phyloP scores from a whole-genome alignment of 1,140 invertebrate genomes.

The Megathymus violae region DNA sequence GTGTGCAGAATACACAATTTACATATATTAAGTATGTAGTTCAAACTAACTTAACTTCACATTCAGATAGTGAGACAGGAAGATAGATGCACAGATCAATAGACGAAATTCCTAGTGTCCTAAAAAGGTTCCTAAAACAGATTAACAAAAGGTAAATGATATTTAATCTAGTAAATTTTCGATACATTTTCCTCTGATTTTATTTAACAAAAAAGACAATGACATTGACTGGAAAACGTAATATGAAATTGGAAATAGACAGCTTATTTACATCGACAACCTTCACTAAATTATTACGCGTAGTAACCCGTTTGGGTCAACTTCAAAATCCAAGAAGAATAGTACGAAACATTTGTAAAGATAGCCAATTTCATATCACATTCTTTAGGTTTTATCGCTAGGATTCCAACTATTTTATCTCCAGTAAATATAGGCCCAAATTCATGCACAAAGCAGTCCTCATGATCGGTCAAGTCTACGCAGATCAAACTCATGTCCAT shows the following conservation, averaged over 20 bases:
- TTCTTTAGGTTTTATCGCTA: slow-evolving; percentile 58
- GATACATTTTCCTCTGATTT: no score
- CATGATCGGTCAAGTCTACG: slow-evolving; percentile 55
- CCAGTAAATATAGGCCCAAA: slow-evolving; percentile 64
- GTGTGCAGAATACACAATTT: no score
- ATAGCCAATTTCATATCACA: slow-evolving; percentile 66
- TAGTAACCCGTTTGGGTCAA: slow-evolving; percentile 58
- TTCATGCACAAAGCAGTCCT: slow-evolving; percentile 69
- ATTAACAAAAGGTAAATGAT: no score
- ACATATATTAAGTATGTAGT: no score
- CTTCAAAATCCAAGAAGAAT: slow-evolving; percentile 65
- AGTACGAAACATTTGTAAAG: slow-evolving; percentile 73
- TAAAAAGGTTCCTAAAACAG: no score
- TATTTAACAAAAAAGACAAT: slow-evolving; percentile 10
- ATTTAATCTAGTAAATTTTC: no score
- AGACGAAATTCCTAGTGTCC: no score
- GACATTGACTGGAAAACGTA: not conserved
- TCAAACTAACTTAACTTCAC: no score
- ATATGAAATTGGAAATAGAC: not conserved
- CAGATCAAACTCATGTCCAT: slow-evolving; percentile 61
- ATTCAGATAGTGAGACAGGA: no score
- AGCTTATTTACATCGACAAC: not conserved
- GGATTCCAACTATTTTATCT: slow-evolving; percentile 62
- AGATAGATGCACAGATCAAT: no score
- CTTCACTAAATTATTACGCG: slow-evolving; percentile 37